These are phyloP conservation scores for Anolis carolinensis DNA, from an alignment of 2,113 vertebrate genomes.

Conservation along the genomic window DNA sequence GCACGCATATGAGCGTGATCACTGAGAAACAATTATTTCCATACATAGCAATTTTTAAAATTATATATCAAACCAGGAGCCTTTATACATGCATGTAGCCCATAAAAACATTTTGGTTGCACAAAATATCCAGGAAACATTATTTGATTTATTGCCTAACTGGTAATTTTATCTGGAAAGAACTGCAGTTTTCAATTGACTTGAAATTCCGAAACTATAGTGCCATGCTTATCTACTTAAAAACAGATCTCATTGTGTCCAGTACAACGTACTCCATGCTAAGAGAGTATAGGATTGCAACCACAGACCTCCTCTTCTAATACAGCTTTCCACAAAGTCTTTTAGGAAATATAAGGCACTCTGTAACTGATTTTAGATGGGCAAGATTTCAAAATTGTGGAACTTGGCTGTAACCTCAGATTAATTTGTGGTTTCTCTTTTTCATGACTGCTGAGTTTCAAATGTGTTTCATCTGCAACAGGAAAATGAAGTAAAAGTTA, in stretches of 20 bases:
- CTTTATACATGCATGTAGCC: no score
- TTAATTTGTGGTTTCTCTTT: conserved; percentile 2
- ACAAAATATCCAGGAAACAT: rapidly evolving
- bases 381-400: conserved; percentile 29
- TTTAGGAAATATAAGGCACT: conserved; percentile 14
- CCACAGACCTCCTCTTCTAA: conserved; percentile 40
- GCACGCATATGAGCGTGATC: background rate
- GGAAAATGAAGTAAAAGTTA: background rate
- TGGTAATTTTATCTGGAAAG: background rate
- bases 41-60: background rate
- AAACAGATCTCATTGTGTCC: background rate
- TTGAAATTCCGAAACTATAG: background rate
- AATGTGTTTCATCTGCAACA: conserved; percentile 13
- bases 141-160: conserved; percentile 1
- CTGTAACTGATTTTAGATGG: conserved; percentile 45
- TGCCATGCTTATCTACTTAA: background rate
- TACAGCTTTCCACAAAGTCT: conserved; percentile 20
- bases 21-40: background rate
- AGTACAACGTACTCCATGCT: background rate
- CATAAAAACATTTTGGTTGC: background rate
- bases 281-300: background rate
- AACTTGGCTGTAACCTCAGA: conserved; percentile 26
- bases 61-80: background rate
- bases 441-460: background rate
- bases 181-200: background rate